Evolutionary conservation across 1,140 invertebrate genomes (phyloP).

Genomic region (Papilio helenus): DNA sequence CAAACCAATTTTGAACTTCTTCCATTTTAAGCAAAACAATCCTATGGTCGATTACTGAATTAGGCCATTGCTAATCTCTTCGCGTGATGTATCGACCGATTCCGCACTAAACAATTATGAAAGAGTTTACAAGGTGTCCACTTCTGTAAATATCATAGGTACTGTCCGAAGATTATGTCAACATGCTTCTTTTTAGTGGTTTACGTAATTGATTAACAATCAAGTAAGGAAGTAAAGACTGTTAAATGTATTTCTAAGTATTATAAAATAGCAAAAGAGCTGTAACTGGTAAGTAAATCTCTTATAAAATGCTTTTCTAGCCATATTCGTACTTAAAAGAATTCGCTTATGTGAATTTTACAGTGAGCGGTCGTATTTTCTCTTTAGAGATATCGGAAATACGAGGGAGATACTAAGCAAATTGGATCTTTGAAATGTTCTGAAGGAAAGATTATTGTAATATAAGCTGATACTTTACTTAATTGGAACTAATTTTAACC

Average conservation of each 20-base stretch:
- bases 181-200: too few relatives aligned
- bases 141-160: too few relatives aligned
- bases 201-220: too few relatives aligned
- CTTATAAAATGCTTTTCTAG: background rate
- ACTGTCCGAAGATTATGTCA: too few relatives aligned
- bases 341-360: slow-evolving; percentile 15
- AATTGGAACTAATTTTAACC: background rate
- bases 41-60: too few relatives aligned
- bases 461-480: background rate
- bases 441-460: background rate
- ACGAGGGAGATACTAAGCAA: background rate
- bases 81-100: too few relatives aligned
- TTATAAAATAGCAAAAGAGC: background rate
- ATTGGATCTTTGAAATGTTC: slow-evolving; percentile 1
- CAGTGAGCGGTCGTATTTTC: background rate
- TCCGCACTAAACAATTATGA: too few relatives aligned
- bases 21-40: too few relatives aligned
- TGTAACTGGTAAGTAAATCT: background rate
- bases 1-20: too few relatives aligned
- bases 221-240: too few relatives aligned
- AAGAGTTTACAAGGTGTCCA: too few relatives aligned
- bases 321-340: background rate
- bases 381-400: background rate
- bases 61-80: too few relatives aligned
- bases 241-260: background rate